These are phyloP conservation scores for Hymenopus coronatus DNA, from an alignment of 2,888 invertebrate genomes.

Conservation along the genomic window DNA sequence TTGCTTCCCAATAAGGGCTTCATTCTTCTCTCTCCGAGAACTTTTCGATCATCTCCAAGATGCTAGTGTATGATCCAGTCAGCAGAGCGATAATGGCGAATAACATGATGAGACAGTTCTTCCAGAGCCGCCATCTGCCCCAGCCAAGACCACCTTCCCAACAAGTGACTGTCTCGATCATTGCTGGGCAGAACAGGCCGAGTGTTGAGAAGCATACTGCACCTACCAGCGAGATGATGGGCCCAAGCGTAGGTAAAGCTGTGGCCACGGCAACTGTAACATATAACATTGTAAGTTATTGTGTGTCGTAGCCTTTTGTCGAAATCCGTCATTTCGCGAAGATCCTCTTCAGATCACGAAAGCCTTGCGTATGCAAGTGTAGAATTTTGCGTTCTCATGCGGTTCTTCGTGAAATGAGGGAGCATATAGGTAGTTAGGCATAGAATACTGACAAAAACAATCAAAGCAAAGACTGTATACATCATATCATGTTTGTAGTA, in stretches of 20 bases:
- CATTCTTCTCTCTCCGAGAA: background rate
- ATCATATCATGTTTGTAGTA: too few relatives aligned
- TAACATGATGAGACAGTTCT: constrained; percentile 22
- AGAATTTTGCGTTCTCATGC: too few relatives aligned
- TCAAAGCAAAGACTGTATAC: too few relatives aligned
- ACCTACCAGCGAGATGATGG: constrained; percentile 34
- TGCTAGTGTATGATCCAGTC: constrained; percentile 29
- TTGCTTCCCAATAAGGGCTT: background rate
- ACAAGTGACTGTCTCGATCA: constrained; percentile 28
- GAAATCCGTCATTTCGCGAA: background rate
- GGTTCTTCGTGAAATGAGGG: too few relatives aligned
- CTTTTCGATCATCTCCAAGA: constrained; percentile 26
- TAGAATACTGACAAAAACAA: too few relatives aligned
- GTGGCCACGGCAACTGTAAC: constrained; percentile 29
- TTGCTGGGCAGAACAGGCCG: constrained; percentile 33
- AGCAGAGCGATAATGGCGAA: constrained; percentile 25
- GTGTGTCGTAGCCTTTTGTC: background rate
- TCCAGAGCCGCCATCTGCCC: constrained; percentile 18
- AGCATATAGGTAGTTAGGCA: too few relatives aligned
- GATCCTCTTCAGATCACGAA: background rate
- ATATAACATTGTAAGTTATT: background rate
- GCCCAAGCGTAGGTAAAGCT: constrained; percentile 33
- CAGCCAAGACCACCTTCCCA: constrained; percentile 24
- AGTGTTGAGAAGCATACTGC: constrained; percentile 33
- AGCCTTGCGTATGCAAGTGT: background rate